phyloP scores from a whole-genome alignment of 2,113 vertebrate species.

The Neolamprologus caudopunctatus region DNA sequence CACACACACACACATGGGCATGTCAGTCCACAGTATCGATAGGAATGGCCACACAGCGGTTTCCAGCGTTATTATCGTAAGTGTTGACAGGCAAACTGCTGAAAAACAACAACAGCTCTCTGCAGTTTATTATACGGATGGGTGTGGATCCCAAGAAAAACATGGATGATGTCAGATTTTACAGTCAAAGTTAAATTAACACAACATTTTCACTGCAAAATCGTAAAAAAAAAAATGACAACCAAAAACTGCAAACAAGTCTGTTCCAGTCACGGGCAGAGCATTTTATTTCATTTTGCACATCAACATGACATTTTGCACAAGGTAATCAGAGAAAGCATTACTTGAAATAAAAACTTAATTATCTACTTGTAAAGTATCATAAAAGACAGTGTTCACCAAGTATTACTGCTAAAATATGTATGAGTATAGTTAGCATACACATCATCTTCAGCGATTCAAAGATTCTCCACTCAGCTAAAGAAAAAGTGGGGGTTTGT shows the following conservation, averaged over 20 bases:
- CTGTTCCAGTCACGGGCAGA: background rate
- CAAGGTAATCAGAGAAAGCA: background rate
- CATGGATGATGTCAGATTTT: background rate
- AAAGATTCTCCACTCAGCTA: background rate
- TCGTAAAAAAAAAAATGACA: background rate
- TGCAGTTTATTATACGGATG: background rate
- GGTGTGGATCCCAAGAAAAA: background rate
- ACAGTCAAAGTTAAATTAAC: background rate
- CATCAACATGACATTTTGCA: background rate
- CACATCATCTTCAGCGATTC: background rate
- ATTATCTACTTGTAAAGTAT: background rate
- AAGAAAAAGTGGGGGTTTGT: background rate
- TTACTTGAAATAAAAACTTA: background rate
- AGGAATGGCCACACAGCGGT: background rate
- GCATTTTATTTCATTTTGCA: background rate
- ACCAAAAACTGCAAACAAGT: background rate
- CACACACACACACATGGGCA: background rate
- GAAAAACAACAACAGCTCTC: background rate
- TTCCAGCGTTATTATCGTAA: background rate
- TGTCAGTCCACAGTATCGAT: background rate
- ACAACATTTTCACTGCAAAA: background rate
- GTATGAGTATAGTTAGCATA: background rate
- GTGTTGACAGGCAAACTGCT: background rate
- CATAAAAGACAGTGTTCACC: background rate
- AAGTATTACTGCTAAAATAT: background rate